These are phyloP conservation scores for Bubo scandiacus DNA, from an alignment of 2,113 vertebrate species.

Conservation along the genomic window DNA sequence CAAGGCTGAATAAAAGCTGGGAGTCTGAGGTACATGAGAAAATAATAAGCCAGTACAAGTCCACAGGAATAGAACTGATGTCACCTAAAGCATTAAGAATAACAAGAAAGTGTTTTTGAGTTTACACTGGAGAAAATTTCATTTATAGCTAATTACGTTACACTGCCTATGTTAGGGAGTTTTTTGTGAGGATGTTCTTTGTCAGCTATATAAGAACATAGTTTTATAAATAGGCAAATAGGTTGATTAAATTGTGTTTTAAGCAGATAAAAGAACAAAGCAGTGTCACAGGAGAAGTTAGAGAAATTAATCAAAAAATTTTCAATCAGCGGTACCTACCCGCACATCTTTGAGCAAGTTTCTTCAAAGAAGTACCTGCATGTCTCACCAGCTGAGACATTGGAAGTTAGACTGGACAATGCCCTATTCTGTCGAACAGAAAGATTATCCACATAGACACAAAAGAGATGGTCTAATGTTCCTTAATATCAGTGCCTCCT, in stretches of 20 bases:
- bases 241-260: neutral
- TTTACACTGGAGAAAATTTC: neutral
- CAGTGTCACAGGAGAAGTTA: neutral
- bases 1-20: neutral
- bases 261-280: neutral
- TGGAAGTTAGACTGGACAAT: neutral
- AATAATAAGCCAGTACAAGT: neutral
- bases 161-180: neutral
- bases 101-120: neutral
- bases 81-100: neutral
- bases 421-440: neutral
- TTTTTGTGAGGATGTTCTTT: neutral
- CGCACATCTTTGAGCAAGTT: neutral
- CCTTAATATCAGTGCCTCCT: neutral
- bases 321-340: neutral
- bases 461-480: neutral
- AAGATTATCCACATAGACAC: neutral
- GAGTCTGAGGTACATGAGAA: neutral
- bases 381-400: neutral
- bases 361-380: neutral
- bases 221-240: neutral
- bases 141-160: neutral
- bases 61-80: neutral
- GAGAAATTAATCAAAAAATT: neutral
- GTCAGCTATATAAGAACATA: neutral